Evolutionary conservation across 2,797 vertebrate species (phyloP), one percentile per base, ranked within the genome.

Genomic region (Cynodonichthys magdalenae): DNA sequence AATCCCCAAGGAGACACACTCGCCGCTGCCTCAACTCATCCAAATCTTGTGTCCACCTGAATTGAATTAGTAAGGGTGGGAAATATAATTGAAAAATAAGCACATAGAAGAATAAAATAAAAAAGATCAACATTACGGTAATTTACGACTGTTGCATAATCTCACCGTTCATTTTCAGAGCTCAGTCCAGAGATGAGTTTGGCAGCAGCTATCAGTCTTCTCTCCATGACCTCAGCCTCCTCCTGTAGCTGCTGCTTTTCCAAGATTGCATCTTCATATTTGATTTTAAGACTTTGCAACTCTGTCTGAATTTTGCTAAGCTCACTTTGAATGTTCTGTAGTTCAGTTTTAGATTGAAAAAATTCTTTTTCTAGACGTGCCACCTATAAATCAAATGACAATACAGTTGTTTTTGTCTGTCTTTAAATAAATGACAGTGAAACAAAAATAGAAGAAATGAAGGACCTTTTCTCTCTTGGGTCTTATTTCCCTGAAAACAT

Each of bases 391-490:
- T 53, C 44, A 62, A 6, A 46, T 17, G 2, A 3, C 49, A 63
- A 53, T 15, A 2, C 0, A 18, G 12, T 2, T 54, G 64, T n/a
- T 59, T 66, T 11, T 24, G 3, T 27, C 0, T 29, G 54, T 18
- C 1, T 14, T 65, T 1, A 15, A 34, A 45, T 19, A 28, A 6
- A 58, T 3, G 1, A 69, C 9, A 10, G 54, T 27, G 3, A 20
- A 42, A 54, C 14, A 55, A 4, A 0, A 19, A 6, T 29, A 0
- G 4, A 9, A 56, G 47, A 45, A 42, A 11, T 1, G 24, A 19
- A 53, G 66, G 80, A 98, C 98, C 96, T 97, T 96, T 2, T 98
- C 95, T 90, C 96, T 93, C 67, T 98, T 99, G 0, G 97, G 97
- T 83, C 97, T 98, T 82, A 99, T 95, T 62, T 96, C 95, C 65